Conservation (phyloP, 1,140 invertebrate species). For the Pseudomyrmex gracilis region DNA sequence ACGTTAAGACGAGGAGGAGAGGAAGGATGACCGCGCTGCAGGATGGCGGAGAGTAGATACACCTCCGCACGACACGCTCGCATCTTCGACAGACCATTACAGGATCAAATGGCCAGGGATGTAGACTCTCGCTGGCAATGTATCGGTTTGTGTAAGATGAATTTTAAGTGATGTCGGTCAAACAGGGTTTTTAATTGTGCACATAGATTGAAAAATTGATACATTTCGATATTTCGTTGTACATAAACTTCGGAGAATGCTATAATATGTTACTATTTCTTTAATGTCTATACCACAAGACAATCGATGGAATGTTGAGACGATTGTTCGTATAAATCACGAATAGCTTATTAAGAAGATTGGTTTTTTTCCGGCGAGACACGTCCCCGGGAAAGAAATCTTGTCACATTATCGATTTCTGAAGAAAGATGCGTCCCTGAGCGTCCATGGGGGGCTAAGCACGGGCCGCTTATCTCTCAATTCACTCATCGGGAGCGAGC, state of each 20-base stretch:
- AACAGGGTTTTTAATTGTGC: background rate
- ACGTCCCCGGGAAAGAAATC: background rate
- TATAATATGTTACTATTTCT: too few species aligned
- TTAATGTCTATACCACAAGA: too few species aligned
- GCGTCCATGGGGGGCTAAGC: constrained; percentile 73
- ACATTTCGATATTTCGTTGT: too few species aligned
- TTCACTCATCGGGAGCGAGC: constrained; percentile 75
- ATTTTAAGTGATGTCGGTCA: constrained; percentile 4
- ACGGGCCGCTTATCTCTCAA: constrained; percentile 83
- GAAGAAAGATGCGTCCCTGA: constrained; percentile 72
- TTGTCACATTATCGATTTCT: background rate
- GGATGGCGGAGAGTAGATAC: constrained; percentile 73
- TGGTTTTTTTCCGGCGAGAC: background rate
- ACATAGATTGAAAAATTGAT: background rate
- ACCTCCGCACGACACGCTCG: constrained; percentile 80
- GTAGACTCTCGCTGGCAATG: constrained; percentile 43
- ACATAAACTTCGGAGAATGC: too few species aligned
- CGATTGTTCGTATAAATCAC: background rate
- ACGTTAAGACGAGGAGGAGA: constrained; percentile 56
- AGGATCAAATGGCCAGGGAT: constrained; percentile 81
- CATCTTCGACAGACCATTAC: constrained; percentile 75
- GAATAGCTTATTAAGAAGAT: background rate
- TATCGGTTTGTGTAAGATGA: background rate
- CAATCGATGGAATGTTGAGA: too few species aligned
- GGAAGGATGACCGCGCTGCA: background rate